Percentiles rank a stretch among this genome's conserved stretches.
Conservation (phyloP, 2,888 invertebrate genomes). For the Candidula unifasciata region DNA sequence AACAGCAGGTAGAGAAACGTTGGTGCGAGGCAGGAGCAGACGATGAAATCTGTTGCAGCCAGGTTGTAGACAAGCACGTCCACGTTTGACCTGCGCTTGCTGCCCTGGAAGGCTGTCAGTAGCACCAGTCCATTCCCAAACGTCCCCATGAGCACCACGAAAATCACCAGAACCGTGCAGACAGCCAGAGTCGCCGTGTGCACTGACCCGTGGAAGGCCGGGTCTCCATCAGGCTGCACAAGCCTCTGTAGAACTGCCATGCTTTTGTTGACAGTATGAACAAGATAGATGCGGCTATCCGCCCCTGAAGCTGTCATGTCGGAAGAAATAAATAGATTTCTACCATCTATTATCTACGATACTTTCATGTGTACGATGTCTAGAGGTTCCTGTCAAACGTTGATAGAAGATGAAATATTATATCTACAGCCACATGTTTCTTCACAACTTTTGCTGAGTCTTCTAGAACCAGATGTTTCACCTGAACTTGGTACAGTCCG, state of each 20-base stretch:
- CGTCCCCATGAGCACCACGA: constrained; percentile 67
- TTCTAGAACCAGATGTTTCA: too few relatives aligned
- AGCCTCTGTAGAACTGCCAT: background rate
- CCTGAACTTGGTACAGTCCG: too few relatives aligned
- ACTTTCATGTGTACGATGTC: too few relatives aligned
- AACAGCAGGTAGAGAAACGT: constrained; percentile 67
- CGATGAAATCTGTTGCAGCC: constrained; percentile 67
- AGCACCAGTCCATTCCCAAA: constrained; percentile 68
- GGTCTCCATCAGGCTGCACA: constrained; percentile 29
- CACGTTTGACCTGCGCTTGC: constrained; percentile 63
- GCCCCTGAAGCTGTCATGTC: background rate
- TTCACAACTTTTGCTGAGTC: too few relatives aligned
- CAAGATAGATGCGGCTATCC: background rate
- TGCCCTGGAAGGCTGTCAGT: constrained; percentile 61
- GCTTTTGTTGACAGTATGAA: background rate
- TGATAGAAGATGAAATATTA: too few relatives aligned
- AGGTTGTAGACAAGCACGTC: constrained; percentile 66
- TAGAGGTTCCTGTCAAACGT: too few relatives aligned
- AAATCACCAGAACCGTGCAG: constrained; percentile 68
- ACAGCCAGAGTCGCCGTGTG: constrained; percentile 70
- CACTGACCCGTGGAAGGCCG: constrained; percentile 61
- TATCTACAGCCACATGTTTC: too few relatives aligned
- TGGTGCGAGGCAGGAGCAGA: constrained; percentile 66
- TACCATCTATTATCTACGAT: too few relatives aligned
- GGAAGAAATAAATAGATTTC: background rate